A percentile compares a stretch with the other conserved stretches of the same genome.
These are phyloP conservation scores for Caenorhabditis japonica DNA, from an alignment of 2,888 invertebrate genomes.

Conservation along the genomic window DNA sequence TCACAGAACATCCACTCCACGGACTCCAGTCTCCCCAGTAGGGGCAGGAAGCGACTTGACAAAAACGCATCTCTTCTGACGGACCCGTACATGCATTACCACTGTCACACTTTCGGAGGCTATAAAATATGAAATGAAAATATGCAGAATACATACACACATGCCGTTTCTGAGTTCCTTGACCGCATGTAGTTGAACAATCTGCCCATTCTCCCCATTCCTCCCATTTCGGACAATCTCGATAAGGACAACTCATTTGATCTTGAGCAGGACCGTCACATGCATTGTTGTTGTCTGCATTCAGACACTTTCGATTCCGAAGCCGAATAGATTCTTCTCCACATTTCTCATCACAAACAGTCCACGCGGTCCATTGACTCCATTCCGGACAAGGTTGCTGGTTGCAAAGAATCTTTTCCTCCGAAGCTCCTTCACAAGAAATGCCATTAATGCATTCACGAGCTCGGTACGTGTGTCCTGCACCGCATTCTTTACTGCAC, in stretches of 20 bases:
- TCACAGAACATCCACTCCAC: constrained; percentile 68
- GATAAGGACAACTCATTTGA: constrained; percentile 64
- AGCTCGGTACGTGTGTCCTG: constrained; percentile 60
- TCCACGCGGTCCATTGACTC: constrained; percentile 66
- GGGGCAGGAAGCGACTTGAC: constrained; percentile 65
- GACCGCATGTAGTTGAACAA: constrained; percentile 65
- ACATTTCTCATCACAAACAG: constrained; percentile 62
- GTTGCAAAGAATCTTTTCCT: constrained; percentile 63
- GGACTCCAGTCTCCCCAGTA: constrained; percentile 66
- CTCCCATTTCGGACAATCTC: constrained; percentile 66
- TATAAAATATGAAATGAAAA: constrained; percentile 15
- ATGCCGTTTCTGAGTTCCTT: constrained; percentile 60
- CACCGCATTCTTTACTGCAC: constrained; percentile 63
- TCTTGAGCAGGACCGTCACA: constrained; percentile 68
- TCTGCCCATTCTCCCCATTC: constrained; percentile 67
- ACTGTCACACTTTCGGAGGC: constrained; percentile 54
- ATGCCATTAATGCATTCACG: constrained; percentile 62
- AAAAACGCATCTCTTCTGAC: constrained; percentile 59
- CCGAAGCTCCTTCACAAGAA: constrained; percentile 58
- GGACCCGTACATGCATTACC: constrained; percentile 54
- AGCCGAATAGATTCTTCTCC: constrained; percentile 62
- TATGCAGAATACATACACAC: not conserved
- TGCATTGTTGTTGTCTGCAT: constrained; percentile 42
- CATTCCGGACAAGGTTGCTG: constrained; percentile 64
- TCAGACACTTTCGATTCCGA: constrained; percentile 62